Base-by-base conservation (phyloP, 2,888 invertebrate genomes). In the Drosophila phalerata region DNA sequence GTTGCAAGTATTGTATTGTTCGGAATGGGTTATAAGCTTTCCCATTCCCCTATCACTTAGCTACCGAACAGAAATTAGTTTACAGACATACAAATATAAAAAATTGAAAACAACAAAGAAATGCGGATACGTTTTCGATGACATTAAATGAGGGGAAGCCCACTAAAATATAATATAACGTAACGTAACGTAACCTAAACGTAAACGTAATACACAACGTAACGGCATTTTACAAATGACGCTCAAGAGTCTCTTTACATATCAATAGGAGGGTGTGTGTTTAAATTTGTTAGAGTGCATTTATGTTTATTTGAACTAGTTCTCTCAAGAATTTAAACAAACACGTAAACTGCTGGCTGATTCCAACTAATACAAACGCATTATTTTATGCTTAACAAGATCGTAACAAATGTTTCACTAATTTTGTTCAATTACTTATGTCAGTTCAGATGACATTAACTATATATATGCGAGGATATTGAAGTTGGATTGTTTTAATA, bases 221-320 rank as follows among this genome's bases (percentile, higher is more conserved):
- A 80, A 75, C 89, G 89, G 58, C 85, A 85, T 85, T 85, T 85
- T 89, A 73, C 47, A 85, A 85, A 85, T 85, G 89, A 76, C 87
- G 77, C 47, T 43, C 65, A 68, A 79, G 69, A 87, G 79, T 69
- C 62, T 79, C 60, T 55, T 55, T 37, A 53, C 49, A 74, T 62
- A 17, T 10, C 28, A 43, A 25, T 37, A 58, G 66, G 48, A 43
- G 48, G 63, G 53, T 42, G 52, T 66, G 48, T 53, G 53, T 53
- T 55, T 38, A 42, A 40, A 47, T 37, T 37, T 49, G 34, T 68
- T 49, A 10, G 30, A 9, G 28, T 28, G 28, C 2, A 30, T 45
- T 10, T 15, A 32, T 34, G 11, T 55, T 49, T 9, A 22, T 13
- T 28, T 34, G 25, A 64, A 60, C 43, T 61, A 43, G 32, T 40